Evolutionary conservation across 2,113 vertebrate species (phyloP), one percentile per base, ranked within the genome.

Genomic region (Periophthalmus modestus): DNA sequence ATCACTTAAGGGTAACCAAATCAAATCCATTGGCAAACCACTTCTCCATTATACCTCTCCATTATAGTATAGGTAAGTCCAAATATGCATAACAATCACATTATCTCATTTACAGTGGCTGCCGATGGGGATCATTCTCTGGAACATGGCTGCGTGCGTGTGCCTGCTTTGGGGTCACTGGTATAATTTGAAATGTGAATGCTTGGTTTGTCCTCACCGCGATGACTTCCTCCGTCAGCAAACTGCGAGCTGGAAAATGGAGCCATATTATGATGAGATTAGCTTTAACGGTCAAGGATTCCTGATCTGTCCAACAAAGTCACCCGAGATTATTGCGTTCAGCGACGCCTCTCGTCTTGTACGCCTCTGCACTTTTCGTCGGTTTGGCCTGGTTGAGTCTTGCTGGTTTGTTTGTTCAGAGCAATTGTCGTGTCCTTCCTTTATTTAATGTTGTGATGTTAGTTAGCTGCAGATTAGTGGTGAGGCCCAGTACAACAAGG

Each of bases 201-300:
- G 89, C 91, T 88, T 87, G 91, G 88, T 85, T 92, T 92, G 87
- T 87, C 85, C 84, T 47, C 89, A 89, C 88, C 86, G 76, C 78
- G 89, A 89, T 84, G 84, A 92, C 93, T 92, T 91, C 80, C 85
- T 85, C 88, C 61, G 92, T 93, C 93, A 94, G 91, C 92, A 92
- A 88, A 91, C 90, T 87, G 71, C 74, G 66, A 83, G 89, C 89
- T 87, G 88, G 89, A 90, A 92, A 93, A 92, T 87, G 88, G 89
- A 88, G 69, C 75, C 85, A 84, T 85, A 91, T 89, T 88, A 92
- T 89, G 84, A 90, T 84, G 83, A 91, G 88, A 88, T 89, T 86
- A 88, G 89, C 87, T 89, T 83, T 71, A 91, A 80, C 82, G 83
- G 91, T 92, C 87, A 91, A 91, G 84, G 89, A 89, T 91, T 93